Evolutionary conservation across 2,113 vertebrate genomes (phyloP).

Genomic region (Lophura nycthemera): DNA sequence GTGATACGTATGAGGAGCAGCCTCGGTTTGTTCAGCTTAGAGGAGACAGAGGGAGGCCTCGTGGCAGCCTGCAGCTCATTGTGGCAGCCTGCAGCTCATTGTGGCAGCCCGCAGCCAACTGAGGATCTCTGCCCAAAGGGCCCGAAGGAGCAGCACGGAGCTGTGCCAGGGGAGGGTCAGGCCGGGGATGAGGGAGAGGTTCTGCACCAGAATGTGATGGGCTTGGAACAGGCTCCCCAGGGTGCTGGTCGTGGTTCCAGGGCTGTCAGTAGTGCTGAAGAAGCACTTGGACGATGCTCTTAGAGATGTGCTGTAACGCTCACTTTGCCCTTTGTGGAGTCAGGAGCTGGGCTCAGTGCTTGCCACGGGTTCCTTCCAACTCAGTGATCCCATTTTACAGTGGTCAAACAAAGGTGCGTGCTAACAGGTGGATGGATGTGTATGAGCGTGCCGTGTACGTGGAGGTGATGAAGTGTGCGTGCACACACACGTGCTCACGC

Average conservation of each 20-base stretch:
- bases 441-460: neutral
- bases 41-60: neutral
- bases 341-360: neutral
- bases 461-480: neutral
- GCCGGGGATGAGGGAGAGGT: neutral
- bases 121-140: neutral
- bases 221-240: neutral
- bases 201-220: neutral
- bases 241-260: neutral
- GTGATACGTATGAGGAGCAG: neutral
- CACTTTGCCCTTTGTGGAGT: neutral
- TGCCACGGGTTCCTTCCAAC: neutral
- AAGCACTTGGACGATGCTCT: neutral
- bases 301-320: neutral
- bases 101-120: too few relatives aligned
- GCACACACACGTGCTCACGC: accelerated
- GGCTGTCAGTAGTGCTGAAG: neutral
- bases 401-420: neutral
- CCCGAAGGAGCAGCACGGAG: neutral
- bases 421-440: accelerated
- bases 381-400: accelerated
- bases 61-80: neutral
- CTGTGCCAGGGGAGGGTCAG: neutral
- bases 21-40: neutral
- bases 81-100: neutral